These are phyloP conservation scores for Dorcus hopei DNA, from an alignment of 2,888 invertebrate genomes.

Conservation along the genomic window DNA sequence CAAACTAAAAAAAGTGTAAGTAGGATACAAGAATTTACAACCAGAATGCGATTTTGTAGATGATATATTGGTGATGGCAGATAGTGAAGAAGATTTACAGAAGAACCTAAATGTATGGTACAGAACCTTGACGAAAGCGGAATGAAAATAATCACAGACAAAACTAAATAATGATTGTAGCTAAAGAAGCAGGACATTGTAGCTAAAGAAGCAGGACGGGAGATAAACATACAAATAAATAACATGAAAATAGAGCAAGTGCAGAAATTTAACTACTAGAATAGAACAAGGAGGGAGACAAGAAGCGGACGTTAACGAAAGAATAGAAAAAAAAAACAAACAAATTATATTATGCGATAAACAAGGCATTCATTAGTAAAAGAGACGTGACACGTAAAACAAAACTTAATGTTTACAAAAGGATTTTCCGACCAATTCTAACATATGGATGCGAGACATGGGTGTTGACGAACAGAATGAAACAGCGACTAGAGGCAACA, in stretches of 20 bases:
- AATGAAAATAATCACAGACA: slow-evolving; percentile 12
- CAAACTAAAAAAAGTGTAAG: background rate
- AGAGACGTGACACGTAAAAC: background rate
- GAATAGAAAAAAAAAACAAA: slow-evolving; percentile 11
- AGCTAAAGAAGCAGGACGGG: background rate
- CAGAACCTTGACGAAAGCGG: background rate
- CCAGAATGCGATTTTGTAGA: too few species aligned
- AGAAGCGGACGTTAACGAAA: slow-evolving; percentile 5
- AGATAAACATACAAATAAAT: too few species aligned
- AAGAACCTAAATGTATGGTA: background rate
- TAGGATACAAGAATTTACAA: background rate
- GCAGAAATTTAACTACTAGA: slow-evolving; percentile 7
- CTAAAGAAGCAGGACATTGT: too few species aligned
- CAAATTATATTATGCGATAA: slow-evolving; percentile 1
- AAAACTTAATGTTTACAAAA: background rate
- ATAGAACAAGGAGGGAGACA: slow-evolving; percentile 8
- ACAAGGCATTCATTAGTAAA: slow-evolving; percentile 2
- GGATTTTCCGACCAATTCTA: too few species aligned
- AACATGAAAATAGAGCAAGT: too few species aligned
- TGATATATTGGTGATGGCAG: too few species aligned
- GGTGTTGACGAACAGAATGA: too few species aligned
- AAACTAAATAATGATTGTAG: too few species aligned
- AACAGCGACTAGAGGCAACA: too few species aligned
- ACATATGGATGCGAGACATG: too few species aligned
- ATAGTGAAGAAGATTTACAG: too few species aligned